These are phyloP conservation scores for Pteropus alecto DNA, from an alignment of 2,113 vertebrate genomes.

Conservation along the genomic window DNA sequence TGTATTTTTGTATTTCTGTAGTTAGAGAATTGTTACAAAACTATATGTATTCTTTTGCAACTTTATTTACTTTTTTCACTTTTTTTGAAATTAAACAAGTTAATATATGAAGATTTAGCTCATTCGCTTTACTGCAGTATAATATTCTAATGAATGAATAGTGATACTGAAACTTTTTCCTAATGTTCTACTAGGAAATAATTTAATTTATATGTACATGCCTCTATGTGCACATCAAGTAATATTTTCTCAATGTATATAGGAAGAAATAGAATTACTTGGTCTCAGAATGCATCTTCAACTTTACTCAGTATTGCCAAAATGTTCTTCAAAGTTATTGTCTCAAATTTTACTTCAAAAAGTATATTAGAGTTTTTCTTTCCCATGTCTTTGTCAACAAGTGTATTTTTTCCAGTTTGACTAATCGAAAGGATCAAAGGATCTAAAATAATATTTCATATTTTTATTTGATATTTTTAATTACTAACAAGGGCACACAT, in stretches of 20 bases:
- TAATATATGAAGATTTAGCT: background rate
- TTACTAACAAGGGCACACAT: background rate
- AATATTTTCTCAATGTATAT: background rate
- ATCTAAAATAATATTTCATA: background rate
- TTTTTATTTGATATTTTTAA: slow-evolving; percentile 20
- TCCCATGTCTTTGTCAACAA: background rate
- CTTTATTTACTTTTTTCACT: background rate
- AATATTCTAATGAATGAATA: background rate
- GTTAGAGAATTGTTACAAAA: background rate
- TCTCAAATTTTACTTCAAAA: background rate
- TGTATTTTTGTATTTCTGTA: background rate
- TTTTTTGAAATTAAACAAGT: background rate
- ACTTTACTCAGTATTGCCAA: background rate
- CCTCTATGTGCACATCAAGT: background rate
- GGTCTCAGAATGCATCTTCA: background rate
- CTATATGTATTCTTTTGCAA: background rate
- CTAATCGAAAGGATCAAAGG: background rate
- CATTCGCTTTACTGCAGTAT: background rate
- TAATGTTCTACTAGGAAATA: background rate
- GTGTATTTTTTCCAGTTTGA: background rate
- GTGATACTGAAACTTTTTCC: background rate
- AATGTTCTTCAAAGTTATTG: background rate
- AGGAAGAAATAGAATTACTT: background rate
- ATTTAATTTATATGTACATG: background rate
- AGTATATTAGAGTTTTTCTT: background rate